Conservation (phyloP, 2,888 invertebrate genomes). For the Zygothrica quintamaculata region DNA sequence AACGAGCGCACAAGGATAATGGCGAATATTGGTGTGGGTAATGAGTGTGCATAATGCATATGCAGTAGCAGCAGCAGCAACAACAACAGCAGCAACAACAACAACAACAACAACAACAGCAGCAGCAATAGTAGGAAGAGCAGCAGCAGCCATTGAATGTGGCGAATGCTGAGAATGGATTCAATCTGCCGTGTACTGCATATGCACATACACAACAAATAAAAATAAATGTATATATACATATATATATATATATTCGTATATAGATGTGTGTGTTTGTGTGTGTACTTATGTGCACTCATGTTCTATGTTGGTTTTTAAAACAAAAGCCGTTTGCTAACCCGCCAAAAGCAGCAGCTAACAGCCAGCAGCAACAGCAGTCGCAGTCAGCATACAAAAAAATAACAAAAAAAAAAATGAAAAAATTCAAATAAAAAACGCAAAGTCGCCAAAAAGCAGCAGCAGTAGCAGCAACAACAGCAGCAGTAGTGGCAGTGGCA, state of each 20-base stretch:
- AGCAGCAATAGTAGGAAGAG: slow-evolving; percentile 3
- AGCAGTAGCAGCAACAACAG: slow-evolving; percentile 32
- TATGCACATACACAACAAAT: slow-evolving; percentile 33
- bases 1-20: slow-evolving; percentile 81
- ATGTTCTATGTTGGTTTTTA: slow-evolving; percentile 50
- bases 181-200: slow-evolving; percentile 70
- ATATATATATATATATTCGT: slow-evolving; percentile 39
- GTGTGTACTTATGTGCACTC: slow-evolving; percentile 51
- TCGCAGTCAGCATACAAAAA: slow-evolving; percentile 37
- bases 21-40: slow-evolving; percentile 68
- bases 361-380: slow-evolving; percentile 22
- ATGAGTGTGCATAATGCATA: slow-evolving; percentile 80
- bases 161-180: slow-evolving; percentile 65
- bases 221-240: slow-evolving; percentile 31
- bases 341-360: slow-evolving; percentile 64
- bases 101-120: slow-evolving; percentile 3
- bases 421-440: slow-evolving; percentile 75
- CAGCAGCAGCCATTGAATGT: slow-evolving; percentile 66
- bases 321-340: slow-evolving; percentile 70
- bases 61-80: slow-evolving; percentile 59
- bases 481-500: slow-evolving; percentile 12
- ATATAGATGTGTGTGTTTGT: slow-evolving; percentile 30
- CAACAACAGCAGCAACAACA: slow-evolving; percentile 27
- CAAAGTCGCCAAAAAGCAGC: slow-evolving; percentile 79
- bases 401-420: too few relatives aligned